Evolutionary conservation across 2,888 invertebrate species (phyloP).

Genomic region (Junonia oenone): DNA sequence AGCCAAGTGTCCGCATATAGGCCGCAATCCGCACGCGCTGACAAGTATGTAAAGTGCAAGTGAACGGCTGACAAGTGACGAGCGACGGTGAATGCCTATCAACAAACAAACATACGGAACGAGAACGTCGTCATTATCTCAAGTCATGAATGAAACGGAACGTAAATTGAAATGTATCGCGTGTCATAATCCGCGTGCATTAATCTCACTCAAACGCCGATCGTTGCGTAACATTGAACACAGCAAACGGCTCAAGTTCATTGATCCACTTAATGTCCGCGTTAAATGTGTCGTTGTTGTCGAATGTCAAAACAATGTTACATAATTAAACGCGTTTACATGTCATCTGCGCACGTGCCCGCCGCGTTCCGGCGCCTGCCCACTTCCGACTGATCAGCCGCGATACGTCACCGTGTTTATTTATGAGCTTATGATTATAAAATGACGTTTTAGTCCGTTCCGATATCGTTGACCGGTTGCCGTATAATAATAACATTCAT

Average conservation of each 20-base stretch:
- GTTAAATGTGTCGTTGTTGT: constrained; percentile 74
- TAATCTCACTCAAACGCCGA: constrained; percentile 78
- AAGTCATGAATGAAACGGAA: constrained; percentile 75
- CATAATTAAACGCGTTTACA: constrained; percentile 65
- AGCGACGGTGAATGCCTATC: constrained; percentile 15
- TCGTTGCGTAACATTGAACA: constrained; percentile 67
- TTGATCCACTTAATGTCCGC: constrained; percentile 76
- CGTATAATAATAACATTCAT: constrained; percentile 70
- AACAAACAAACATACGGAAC: constrained; percentile 64
- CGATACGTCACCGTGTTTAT: constrained; percentile 71
- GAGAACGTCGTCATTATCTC: constrained; percentile 69
- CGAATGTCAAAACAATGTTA: constrained; percentile 77
- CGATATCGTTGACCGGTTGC: constrained; percentile 72
- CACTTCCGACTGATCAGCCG: constrained; percentile 52
- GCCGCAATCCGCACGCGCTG: neutral
- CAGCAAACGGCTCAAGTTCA: constrained; percentile 74
- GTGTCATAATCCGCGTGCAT: constrained; percentile 78
- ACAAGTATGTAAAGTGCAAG: constrained; percentile 10
- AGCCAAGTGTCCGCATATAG: neutral
- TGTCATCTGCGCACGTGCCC: constrained; percentile 46
- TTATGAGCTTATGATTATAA: constrained; percentile 77
- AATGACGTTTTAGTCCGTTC: constrained; percentile 72
- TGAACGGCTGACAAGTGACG: constrained; percentile 7
- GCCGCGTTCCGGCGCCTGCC: constrained; percentile 35
- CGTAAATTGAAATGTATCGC: constrained; percentile 78